These are phyloP conservation scores for Apis cerana DNA, from an alignment of 1,140 invertebrate species.

Conservation along the genomic window DNA sequence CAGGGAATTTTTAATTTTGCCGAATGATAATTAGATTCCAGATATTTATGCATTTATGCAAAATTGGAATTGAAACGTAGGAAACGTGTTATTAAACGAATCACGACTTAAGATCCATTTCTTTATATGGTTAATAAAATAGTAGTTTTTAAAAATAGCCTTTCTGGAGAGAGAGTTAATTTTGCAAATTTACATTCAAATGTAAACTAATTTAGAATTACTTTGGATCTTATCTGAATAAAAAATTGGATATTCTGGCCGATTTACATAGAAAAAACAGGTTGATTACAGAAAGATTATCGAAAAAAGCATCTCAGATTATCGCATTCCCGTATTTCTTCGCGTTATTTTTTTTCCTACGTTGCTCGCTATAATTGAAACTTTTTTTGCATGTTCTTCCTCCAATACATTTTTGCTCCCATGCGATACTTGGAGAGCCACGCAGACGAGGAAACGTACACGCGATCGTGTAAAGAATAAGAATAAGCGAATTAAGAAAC, in stretches of 20 bases:
- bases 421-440: not conserved
- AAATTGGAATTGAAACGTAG: no score
- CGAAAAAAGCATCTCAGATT: not conserved
- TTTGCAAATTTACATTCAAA: no score
- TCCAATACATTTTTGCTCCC: not conserved
- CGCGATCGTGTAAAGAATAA: conserved; percentile 33
- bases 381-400: conserved; percentile 14
- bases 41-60: no score
- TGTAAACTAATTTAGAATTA: no score
- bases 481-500: conserved; percentile 68
- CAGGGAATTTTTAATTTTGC: not conserved
- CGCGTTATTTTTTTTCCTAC: not conserved
- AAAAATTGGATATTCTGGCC: not conserved
- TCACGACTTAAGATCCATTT: no score
- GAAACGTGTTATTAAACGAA: no score
- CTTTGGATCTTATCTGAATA: no score
- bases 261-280: not conserved
- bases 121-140: no score
- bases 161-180: no score
- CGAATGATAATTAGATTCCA: not conserved
- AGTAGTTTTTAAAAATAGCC: no score
- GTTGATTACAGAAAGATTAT: not conserved
- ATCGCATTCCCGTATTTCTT: not conserved
- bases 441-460: conserved; percentile 24
- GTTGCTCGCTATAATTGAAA: conserved; percentile 43